Evolutionary conservation across 2,113 vertebrate genomes (phyloP), one percentile per base, ranked within the genome.

Genomic region (Sitta europaea): DNA sequence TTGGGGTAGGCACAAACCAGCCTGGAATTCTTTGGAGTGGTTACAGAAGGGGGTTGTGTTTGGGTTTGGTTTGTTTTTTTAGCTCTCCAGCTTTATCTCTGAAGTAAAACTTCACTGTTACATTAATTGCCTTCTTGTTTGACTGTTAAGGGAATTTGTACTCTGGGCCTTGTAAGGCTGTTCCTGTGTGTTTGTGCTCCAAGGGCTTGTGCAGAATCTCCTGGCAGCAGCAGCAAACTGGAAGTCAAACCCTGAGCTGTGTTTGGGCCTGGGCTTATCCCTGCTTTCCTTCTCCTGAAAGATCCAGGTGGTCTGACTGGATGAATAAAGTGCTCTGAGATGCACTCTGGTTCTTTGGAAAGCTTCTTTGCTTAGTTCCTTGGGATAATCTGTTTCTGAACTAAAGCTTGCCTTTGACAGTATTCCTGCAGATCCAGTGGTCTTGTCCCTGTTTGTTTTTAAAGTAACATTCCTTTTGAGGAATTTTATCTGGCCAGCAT

Each of bases 401-500:
- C 45, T 14, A 6, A 65, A 83, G 5, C 28, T 72, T 86, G 5
- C 38, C 67, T 81, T 54, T 84, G 75, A 35, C 59, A 67, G 57
- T 14, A 11, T 25, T 19, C 11, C 38, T 88, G 78, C 74, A 66
- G 43, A 70, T 92, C 93, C 6, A 7, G 82, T 88, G 90, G 75
- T 88, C 83, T 79, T 86, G 90, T 14, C 50, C 43, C 19, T 88
- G 72, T 94, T 94, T 94, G 93, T 90, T 86, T 95, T 53, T 55
- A 57, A 61, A 85, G 43, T 42, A 86, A 71, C 74, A 87, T 94
- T 86, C 88, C 86, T 83, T 83, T 70, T 65, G 94, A 94, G 83
- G 91, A 95, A 90, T 82, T 70, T 95, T 93, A 91, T 94, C 94
- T 86, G 36, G 36, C 62, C 75, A 74, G 33, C 63, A 70, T 57